These are phyloP conservation scores for Toxotes chatareus DNA, from an alignment of 2,113 vertebrate species.

Conservation along the genomic window DNA sequence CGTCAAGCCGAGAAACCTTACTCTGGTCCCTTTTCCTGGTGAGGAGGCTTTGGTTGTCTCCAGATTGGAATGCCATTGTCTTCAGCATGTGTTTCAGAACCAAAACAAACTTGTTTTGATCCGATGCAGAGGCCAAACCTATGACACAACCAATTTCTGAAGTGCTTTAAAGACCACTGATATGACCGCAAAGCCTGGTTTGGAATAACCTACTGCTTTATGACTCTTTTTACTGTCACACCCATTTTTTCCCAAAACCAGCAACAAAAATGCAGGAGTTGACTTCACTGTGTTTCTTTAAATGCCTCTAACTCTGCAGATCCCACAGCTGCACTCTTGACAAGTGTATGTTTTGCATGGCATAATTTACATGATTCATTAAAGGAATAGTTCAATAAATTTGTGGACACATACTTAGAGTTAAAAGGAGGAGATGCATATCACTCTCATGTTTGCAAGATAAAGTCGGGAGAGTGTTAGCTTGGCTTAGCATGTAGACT, in stretches of 20 bases:
- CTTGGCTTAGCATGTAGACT: too few relatives aligned
- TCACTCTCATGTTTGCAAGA: neutral
- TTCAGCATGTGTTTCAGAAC: constrained; percentile 30
- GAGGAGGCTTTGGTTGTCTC: constrained; percentile 71
- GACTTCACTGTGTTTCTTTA: neutral
- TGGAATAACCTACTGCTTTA: neutral
- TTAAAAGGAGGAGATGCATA: neutral
- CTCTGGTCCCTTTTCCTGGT: constrained; percentile 70
- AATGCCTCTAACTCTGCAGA: neutral
- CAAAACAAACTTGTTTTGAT: constrained; percentile 12
- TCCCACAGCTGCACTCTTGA: neutral
- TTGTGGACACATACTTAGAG: too few relatives aligned
- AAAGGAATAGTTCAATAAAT: too few relatives aligned
- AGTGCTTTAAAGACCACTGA: neutral
- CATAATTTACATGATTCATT: neutral
- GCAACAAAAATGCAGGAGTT: neutral
- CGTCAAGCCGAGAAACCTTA: constrained; percentile 73
- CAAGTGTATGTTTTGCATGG: neutral
- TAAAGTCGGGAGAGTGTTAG: too few relatives aligned
- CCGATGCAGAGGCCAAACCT: neutral
- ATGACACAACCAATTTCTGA: neutral
- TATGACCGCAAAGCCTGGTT: neutral
- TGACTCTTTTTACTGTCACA: neutral
- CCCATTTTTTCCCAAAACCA: neutral
- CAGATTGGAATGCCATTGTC: constrained; percentile 83